Conservation (phyloP, 2,113 vertebrate species). For the Acinonyx jubatus region DNA sequence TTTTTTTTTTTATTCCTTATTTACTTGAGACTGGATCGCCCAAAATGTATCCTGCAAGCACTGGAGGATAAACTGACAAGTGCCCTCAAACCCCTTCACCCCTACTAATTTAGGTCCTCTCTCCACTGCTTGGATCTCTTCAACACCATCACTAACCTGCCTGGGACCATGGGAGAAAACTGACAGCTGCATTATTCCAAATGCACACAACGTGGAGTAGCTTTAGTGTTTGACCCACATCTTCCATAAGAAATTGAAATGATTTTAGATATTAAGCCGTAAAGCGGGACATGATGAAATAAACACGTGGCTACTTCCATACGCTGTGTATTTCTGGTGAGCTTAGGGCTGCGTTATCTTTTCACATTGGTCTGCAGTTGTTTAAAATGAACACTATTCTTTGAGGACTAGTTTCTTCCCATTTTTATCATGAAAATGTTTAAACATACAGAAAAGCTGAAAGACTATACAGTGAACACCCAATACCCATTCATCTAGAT, state of each 20-base stretch:
- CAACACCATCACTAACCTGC: neutral
- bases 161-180: neutral
- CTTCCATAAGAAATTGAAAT: neutral
- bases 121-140: neutral
- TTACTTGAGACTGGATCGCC: slow-evolving; percentile 21
- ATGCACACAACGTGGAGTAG: neutral
- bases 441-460: neutral
- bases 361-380: neutral
- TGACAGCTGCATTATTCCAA: neutral
- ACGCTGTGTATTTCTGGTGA: neutral
- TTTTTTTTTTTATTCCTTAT: neutral
- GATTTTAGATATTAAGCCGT: neutral
- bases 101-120: neutral
- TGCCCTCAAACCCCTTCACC: neutral
- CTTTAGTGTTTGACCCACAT: neutral
- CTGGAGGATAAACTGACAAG: neutral
- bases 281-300: neutral
- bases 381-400: neutral
- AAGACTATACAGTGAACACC: neutral
- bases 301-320: neutral
- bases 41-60: neutral
- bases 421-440: neutral
- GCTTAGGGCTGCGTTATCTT: neutral
- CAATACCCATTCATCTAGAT: neutral
- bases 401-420: neutral